These are phyloP conservation scores for Temnothorax rugatulus DNA, from an alignment of 2,888 invertebrate species.

Conservation along the genomic window DNA sequence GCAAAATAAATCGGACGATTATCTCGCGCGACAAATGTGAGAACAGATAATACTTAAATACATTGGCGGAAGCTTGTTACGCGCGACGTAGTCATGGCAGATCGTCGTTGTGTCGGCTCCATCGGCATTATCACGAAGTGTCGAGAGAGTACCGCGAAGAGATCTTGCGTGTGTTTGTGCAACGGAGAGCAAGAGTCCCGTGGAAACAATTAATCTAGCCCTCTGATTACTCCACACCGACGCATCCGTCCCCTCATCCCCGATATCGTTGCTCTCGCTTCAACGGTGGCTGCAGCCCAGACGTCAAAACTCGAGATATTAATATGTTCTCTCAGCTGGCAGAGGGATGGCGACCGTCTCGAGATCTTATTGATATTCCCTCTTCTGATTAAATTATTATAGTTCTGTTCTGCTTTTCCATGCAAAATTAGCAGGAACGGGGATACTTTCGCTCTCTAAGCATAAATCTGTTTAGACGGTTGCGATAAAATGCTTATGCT, in stretches of 20 bases:
- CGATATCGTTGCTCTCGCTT: conserved; percentile 65
- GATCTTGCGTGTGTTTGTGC: conserved; percentile 75
- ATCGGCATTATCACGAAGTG: conserved; percentile 75
- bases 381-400: conserved; percentile 82
- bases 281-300: conserved; percentile 68
- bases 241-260: conserved; percentile 62
- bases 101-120: conserved; percentile 75
- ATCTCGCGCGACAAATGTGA: conserved; percentile 7
- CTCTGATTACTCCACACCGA: conserved; percentile 83
- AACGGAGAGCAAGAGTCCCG: conserved; percentile 81
- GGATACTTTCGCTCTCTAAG: conserved; percentile 43
- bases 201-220: conserved; percentile 86
- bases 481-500: conserved; percentile 50
- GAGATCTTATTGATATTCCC: conserved; percentile 61
- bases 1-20: not conserved
- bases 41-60: conserved; percentile 43
- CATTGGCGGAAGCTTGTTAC: conserved; percentile 59
- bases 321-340: conserved; percentile 84
- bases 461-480: conserved; percentile 37
- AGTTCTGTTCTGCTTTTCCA: conserved; percentile 58
- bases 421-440: conserved; percentile 26
- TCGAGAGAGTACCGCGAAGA: conserved; percentile 60
- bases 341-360: conserved; percentile 60
- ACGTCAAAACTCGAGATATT: conserved; percentile 86
- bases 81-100: conserved; percentile 73